phyloP scores from a whole-genome alignment of 1,140 invertebrate species.

The Pogonomyrmex californicus region DNA sequence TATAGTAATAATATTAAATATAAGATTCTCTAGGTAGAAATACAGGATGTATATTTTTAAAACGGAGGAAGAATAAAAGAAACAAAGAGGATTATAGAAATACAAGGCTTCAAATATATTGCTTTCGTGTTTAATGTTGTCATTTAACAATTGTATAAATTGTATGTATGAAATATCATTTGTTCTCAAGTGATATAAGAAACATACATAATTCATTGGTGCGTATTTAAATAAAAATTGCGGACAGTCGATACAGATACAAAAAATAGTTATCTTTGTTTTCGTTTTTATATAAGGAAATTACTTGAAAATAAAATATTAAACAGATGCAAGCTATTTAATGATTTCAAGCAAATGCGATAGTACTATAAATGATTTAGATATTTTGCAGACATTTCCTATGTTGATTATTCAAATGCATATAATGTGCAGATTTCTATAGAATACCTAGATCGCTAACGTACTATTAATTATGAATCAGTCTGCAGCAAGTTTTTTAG shows the following conservation, averaged over 20 bases:
- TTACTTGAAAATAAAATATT: background rate
- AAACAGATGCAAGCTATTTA: conserved; percentile 10
- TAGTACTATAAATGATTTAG: background rate
- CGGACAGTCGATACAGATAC: background rate
- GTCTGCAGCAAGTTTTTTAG: background rate
- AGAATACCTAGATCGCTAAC: conserved; percentile 16
- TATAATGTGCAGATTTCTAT: conserved; percentile 18
- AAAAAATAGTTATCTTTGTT: conserved; percentile 25
- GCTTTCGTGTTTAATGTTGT: conserved; percentile 66
- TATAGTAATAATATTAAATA: background rate
- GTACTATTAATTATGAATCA: background rate
- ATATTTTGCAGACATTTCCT: background rate
- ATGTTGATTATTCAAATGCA: conserved; percentile 14
- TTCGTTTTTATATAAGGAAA: background rate
- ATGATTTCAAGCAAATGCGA: background rate
- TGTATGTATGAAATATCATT: conserved; percentile 74
- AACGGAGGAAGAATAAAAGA: background rate
- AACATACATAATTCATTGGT: conserved; percentile 42
- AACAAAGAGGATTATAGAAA: background rate
- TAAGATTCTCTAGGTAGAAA: background rate
- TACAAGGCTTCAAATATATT: conserved; percentile 67
- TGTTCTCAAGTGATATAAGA: conserved; percentile 63
- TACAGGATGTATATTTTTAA: background rate
- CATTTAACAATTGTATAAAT: conserved; percentile 70
- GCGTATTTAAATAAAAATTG: conserved; percentile 8